Evolutionary conservation across 2,113 vertebrate species (phyloP).

Genomic region (Ginglymostoma cirratum): DNA sequence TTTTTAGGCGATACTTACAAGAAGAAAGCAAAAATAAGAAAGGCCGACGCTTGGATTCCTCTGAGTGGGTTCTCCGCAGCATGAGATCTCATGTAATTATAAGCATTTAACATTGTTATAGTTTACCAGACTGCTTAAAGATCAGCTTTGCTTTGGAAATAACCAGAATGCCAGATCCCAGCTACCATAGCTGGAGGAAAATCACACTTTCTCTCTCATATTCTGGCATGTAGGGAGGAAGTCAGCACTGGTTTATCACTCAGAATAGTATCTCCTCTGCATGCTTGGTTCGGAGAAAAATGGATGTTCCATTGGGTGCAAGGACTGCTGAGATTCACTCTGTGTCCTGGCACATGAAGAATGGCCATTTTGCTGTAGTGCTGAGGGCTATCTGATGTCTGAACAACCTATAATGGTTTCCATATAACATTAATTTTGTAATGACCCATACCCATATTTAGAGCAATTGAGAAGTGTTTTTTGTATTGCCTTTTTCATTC

Average conservation of each 20-base stretch:
- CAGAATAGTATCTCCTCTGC: not conserved
- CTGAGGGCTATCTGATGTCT: not conserved
- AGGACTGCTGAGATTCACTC: not conserved
- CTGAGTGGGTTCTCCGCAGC: conserved; percentile 73
- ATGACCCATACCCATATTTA: not conserved
- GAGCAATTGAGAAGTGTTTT: not conserved
- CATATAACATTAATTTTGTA: not conserved
- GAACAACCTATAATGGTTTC: not conserved
- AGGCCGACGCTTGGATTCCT: conserved; percentile 63
- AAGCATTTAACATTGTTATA: not conserved
- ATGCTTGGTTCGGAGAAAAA: not conserved
- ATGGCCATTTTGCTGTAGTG: not conserved
- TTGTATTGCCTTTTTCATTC: not conserved
- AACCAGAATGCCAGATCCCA: not conserved
- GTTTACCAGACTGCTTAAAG: not conserved
- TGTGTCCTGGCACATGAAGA: not conserved
- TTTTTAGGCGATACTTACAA: conserved; percentile 70
- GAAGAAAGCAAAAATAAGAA: conserved; percentile 78
- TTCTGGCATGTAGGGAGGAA: not conserved
- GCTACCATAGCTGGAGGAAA: not conserved
- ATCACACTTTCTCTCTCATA: not conserved
- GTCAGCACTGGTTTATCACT: not conserved
- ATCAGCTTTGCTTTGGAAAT: no score
- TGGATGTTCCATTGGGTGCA: not conserved
- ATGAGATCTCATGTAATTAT: conserved; percentile 59